Conservation (phyloP, 2,113 vertebrate species). For the Nyctibius bracteatus region DNA sequence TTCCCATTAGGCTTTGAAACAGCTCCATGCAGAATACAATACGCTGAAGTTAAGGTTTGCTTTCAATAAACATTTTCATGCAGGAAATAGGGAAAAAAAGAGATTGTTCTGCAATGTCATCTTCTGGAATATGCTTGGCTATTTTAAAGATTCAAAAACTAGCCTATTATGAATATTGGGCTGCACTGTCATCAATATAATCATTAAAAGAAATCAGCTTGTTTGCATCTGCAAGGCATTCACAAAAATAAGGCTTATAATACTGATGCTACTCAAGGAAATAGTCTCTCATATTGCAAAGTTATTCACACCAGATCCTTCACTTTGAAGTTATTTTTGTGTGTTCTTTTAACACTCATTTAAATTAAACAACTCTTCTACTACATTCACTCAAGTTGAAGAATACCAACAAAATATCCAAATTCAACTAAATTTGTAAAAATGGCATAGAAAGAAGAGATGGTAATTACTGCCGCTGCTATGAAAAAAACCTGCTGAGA, state of each 20-base stretch:
- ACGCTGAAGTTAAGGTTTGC: neutral
- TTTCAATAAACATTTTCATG: neutral
- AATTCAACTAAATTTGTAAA: slow-evolving; percentile 19
- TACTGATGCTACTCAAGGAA: slow-evolving; percentile 31
- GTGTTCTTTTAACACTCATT: neutral
- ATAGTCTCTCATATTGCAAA: slow-evolving; percentile 6
- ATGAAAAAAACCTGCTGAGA: slow-evolving; percentile 25
- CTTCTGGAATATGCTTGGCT: neutral
- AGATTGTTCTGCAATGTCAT: neutral
- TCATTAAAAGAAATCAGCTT: neutral
- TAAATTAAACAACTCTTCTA: slow-evolving; percentile 29
- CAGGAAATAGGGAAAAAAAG: neutral
- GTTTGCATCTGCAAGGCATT: slow-evolving; percentile 16
- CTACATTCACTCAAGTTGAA: neutral
- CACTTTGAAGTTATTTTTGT: slow-evolving; percentile 33
- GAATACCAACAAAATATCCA: neutral
- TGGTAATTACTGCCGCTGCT: neutral
- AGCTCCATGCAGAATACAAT: neutral
- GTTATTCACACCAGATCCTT: slow-evolving; percentile 44
- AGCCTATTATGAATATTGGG: neutral
- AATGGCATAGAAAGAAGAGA: neutral
- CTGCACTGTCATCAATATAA: neutral
- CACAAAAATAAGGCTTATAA: slow-evolving; percentile 35
- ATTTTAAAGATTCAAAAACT: neutral
- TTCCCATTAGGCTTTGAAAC: neutral